Percentiles rank a stretch among this genome's conserved stretches.
phyloP scores from a whole-genome alignment of 2,113 vertebrate genomes.

The Dasypus novemcinctus region DNA sequence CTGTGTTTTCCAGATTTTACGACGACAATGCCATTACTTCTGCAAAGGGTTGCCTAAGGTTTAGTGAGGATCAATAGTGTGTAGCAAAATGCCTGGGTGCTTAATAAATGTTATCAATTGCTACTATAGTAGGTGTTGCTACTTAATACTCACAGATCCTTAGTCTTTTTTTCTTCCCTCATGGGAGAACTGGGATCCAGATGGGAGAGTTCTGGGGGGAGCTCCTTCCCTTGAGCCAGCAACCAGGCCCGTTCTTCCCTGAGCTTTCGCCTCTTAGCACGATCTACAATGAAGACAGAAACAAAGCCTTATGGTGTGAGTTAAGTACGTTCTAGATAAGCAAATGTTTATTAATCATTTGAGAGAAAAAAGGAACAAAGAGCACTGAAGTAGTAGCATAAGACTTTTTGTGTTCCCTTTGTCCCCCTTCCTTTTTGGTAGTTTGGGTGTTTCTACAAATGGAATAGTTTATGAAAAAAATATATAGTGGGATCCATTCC shows the following conservation, averaged over 20 bases:
- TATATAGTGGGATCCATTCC: background rate
- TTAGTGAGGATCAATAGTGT: background rate
- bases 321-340: background rate
- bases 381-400: background rate
- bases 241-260: constrained; percentile 95
- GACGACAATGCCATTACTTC: background rate
- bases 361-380: constrained; percentile 10
- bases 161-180: constrained; percentile 86
- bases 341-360: background rate
- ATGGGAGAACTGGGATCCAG: constrained; percentile 93
- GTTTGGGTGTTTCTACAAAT: background rate
- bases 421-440: no score
- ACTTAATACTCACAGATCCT: constrained; percentile 91
- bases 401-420: background rate
- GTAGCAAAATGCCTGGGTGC: background rate
- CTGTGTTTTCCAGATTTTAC: background rate
- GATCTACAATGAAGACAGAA: constrained; percentile 83
- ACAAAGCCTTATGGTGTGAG: background rate
- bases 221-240: constrained; percentile 94
- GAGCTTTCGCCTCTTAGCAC: constrained; percentile 93
- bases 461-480: background rate
- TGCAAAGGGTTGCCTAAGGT: background rate
- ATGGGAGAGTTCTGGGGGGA: constrained; percentile 93
- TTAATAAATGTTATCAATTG: background rate
- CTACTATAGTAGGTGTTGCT: background rate